A percentile compares a stretch with the other conserved stretches of the same genome.
These are phyloP conservation scores for Ophioderma brevispina DNA, from an alignment of 35 echinoderm and acorn worm genomes.

Conservation along the genomic window DNA sequence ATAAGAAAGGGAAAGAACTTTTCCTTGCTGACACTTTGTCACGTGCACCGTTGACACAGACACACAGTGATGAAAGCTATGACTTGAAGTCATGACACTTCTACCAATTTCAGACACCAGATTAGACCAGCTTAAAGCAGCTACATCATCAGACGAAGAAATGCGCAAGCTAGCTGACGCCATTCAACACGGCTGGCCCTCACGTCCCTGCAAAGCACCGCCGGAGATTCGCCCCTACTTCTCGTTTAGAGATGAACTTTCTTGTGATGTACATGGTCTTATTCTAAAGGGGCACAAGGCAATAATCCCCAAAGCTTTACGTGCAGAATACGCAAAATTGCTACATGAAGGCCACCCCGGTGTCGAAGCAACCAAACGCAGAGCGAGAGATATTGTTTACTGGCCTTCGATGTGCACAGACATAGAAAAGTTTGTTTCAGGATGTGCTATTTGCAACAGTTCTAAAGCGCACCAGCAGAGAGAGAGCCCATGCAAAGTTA, in stretches of 20 bases:
- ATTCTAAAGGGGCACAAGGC: slow-evolving; percentile 32
- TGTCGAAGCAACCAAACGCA: slow-evolving; percentile 38
- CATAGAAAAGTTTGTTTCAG: slow-evolving; percentile 31
- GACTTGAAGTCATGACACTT: slow-evolving; percentile 28
- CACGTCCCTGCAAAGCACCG: not conserved
- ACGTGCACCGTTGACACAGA: slow-evolving; percentile 5
- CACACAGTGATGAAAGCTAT: not conserved
- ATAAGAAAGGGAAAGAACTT: slow-evolving; percentile 48
- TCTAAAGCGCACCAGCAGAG: slow-evolving; percentile 42
- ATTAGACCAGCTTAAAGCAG: not conserved
- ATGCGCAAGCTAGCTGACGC: not conserved
- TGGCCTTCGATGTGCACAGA: slow-evolving; percentile 52
- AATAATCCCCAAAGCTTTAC: slow-evolving; percentile 37
- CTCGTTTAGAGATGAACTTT: slow-evolving; percentile 51
- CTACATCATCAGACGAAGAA: not conserved
- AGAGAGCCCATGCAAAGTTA: slow-evolving; percentile 54
- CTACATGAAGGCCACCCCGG: slow-evolving; percentile 55
- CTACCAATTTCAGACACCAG: not conserved
- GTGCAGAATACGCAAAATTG: slow-evolving; percentile 14
- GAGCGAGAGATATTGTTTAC: slow-evolving; percentile 40
- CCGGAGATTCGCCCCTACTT: not conserved
- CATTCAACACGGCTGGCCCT: not conserved
- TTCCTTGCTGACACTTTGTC: slow-evolving; percentile 43
- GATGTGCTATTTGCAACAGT: slow-evolving; percentile 43
- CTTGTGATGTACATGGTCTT: slow-evolving; percentile 19